phyloP scores from a whole-genome alignment of 2,888 invertebrate species.

The Drosophila koepferae region DNA sequence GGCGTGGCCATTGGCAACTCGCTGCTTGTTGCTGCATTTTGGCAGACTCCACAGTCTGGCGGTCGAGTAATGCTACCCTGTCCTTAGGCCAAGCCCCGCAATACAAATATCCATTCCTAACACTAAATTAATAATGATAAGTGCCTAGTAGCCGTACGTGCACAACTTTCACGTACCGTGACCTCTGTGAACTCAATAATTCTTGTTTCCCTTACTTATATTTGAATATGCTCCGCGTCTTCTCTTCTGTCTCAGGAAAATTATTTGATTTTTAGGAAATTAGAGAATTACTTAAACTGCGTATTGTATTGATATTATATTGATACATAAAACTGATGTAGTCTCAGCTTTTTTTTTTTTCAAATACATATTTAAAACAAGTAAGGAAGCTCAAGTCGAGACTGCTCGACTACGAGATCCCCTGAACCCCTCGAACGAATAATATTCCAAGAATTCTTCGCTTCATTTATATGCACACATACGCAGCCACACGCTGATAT shows the following conservation, averaged over 20 bases:
- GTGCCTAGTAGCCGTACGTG: not conserved
- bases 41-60: not conserved
- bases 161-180: not conserved
- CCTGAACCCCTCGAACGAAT: too few species aligned
- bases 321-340: too few species aligned
- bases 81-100: not conserved
- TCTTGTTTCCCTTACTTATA: not conserved
- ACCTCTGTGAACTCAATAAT: not conserved
- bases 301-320: too few species aligned
- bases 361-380: too few species aligned
- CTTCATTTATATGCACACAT: too few species aligned
- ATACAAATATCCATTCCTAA: slow-evolving; percentile 4
- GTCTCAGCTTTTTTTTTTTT: too few species aligned
- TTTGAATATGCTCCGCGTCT: not conserved
- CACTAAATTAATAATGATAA: slow-evolving; percentile 1
- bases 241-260: not conserved
- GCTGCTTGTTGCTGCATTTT: slow-evolving; percentile 18
- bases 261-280: too few species aligned
- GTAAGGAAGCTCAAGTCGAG: too few species aligned
- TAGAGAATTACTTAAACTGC: too few species aligned
- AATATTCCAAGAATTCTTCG: too few species aligned
- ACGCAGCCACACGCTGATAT: too few species aligned
- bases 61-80: not conserved
- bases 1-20: slow-evolving; percentile 16
- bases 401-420: too few species aligned